These are phyloP conservation scores for Nylanderia fulva DNA, from an alignment of 1,140 invertebrate species.

Conservation along the genomic window DNA sequence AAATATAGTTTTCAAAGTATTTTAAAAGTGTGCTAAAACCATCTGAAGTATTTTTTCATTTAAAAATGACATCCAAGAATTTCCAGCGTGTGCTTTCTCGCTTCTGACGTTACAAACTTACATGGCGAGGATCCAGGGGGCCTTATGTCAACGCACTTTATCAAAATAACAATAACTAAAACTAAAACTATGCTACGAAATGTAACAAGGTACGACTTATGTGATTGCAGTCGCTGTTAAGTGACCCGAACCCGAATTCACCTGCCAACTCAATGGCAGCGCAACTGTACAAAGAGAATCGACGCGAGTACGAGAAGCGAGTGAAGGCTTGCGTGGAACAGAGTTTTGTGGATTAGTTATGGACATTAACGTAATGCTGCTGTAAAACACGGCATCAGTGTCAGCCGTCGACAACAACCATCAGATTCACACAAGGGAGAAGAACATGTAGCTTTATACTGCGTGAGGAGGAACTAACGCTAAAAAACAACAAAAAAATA, in stretches of 20 bases:
- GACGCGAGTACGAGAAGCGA: conserved; percentile 98
- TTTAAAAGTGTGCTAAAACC: no score
- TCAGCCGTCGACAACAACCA: conserved; percentile 80
- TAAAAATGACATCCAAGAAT: no score
- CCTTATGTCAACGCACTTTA: conserved; percentile 61
- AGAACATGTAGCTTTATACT: conserved; percentile 82
- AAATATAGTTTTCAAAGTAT: no score
- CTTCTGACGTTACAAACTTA: no score
- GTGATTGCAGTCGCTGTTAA: conserved; percentile 94
- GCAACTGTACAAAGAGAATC: conserved; percentile 97
- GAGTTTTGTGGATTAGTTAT: conserved; percentile 96
- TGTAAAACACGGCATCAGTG: conserved; percentile 77
- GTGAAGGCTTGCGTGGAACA: conserved; percentile 98
- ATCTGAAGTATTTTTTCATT: no score
- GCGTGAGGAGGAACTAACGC: conserved; percentile 82
- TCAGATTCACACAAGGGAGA: conserved; percentile 76
- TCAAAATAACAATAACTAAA: conserved; percentile 13
- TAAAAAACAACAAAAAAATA: conserved; percentile 67
- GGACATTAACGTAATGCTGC: conserved; percentile 76
- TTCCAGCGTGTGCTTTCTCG: no score
- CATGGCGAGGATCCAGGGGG: no score
- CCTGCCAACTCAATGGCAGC: conserved; percentile 98
- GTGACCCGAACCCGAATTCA: conserved; percentile 98
- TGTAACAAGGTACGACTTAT: conserved; percentile 82
- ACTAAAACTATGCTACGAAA: conserved; percentile 53